Conservation (phyloP, 2,113 vertebrate species). For the Pardalotus punctatus region DNA sequence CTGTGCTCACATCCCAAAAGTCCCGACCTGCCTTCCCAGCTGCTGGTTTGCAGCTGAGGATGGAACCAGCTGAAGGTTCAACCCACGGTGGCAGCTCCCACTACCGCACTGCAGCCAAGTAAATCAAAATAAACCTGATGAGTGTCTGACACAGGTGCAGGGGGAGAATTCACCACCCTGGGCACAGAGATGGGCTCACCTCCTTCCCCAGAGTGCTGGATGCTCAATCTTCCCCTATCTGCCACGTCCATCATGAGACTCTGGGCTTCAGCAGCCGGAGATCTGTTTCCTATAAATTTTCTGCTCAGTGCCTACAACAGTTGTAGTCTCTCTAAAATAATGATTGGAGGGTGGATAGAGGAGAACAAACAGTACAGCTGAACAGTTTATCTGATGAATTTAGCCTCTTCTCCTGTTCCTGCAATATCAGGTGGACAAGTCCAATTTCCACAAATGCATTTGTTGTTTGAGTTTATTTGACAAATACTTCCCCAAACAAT, state of each 20-base stretch:
- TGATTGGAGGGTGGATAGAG: slow-evolving; percentile 22
- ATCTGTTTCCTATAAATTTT: slow-evolving; percentile 35
- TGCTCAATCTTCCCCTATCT: background rate
- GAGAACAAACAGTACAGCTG: slow-evolving; percentile 51
- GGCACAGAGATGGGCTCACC: background rate
- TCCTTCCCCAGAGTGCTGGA: background rate
- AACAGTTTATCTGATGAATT: slow-evolving; percentile 61
- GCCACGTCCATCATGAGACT: background rate
- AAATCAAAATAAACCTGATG: accelerated
- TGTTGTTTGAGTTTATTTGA: slow-evolving; percentile 60
- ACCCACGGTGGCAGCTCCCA: background rate
- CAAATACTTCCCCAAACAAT: slow-evolving; percentile 50
- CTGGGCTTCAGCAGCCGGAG: background rate
- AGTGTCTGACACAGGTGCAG: accelerated
- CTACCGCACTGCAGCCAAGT: accelerated
- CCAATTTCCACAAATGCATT: slow-evolving; percentile 61
- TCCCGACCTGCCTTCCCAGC: background rate
- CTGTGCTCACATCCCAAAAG: background rate
- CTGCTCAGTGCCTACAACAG: background rate
- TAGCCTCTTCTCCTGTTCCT: slow-evolving; percentile 10
- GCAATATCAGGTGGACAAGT: slow-evolving; percentile 61
- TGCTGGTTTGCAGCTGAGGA: background rate
- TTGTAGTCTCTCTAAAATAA: slow-evolving; percentile 52
- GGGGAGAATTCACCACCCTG: background rate
- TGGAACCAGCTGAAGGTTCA: background rate